Evolutionary conservation across 2,888 invertebrate genomes (phyloP), one percentile per base, ranked within the genome.

Genomic region (Drosophila merina): DNA sequence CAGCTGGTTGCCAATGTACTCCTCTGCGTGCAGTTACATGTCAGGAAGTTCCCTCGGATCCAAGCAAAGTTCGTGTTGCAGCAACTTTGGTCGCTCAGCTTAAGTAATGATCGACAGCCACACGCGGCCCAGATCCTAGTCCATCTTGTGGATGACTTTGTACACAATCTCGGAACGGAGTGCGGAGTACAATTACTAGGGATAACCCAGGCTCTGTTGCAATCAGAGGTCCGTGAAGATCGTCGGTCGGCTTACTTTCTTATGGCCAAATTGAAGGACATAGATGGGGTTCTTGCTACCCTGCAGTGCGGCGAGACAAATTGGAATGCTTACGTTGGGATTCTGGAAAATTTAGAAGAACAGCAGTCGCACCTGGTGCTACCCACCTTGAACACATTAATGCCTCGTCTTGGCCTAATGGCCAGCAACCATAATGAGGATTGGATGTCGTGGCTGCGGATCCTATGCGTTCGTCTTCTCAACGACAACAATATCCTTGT

Each of bases 291-390:
- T 9, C 10, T 64, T 1, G 45, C 49, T 1, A 38, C 42, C 1
- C 51, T 79, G 0, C 64, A 72, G 33, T 86, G 84, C 40, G 55
- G 33, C 10, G 71, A 75, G 5, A 31, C 49, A 9, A 60, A 62
- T 4, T 91, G 90, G 89, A 40, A 57, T 4, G 59, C 79, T 1
- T 91, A 88, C 69, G 58, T 90, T 0, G 86, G 81, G 3, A 79
- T 90, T n/a, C 59, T 91, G 59, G 89, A 91, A 62, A 89, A 83
- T 52, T 68, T 91, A 2, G 91, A 91, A 54, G 90, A 90, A 60
- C 89, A 90, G 38, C 91, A 91, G 63, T 90, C 91, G 1, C 91
- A 91, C 63, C 59, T 91, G 4, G 88, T 91, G 31, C 58, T 91
- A n/a, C 91, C 91, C 9, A 88, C 90, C 0, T 52, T 91, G 8